Base-by-base conservation (phyloP, 1,140 invertebrate genomes). In the Rhynchophorus ferrugineus region DNA sequence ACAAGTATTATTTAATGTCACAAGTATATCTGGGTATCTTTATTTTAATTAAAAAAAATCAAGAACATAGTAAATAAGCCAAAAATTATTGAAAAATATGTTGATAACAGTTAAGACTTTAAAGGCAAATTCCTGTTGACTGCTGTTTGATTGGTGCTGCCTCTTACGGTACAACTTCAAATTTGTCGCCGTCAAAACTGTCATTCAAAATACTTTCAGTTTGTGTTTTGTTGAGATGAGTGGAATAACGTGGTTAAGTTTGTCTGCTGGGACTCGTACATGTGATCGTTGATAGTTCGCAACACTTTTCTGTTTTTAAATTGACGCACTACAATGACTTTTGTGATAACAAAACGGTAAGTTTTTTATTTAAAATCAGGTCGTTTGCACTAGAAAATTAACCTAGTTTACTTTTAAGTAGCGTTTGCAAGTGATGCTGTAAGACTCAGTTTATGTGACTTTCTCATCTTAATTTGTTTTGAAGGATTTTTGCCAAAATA, bases 211-310 rank as follows among this genome's bases (percentile, higher is more conserved):
- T 24, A 6, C 21, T 24, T 1, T 33, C 19, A 43, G 47, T 49
- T 49, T 49, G 47, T 49, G 47, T 49, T 49, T 49, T 49, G 47
- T 49, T 41, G 37, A 49, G 47, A 49, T 49, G 47, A 39, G 47
- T 49, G 47, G 2, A 22, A 37, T 49, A 39, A 41, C 47, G 47
- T 22, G 36, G 47, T 49, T 49, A 42, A n/a, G 47, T 49, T 49
- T 29, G 36, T 6, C 19, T 3, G 6, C 18, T 38, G 13, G 36
- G 16, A 49, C 42, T 49, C 47, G 47, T 37, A 49, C 47, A 49
- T 49, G 47, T 49, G 47, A 49, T 49, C 24, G 47, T 19, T 3
- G 16, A 42, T 39, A 41, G 20, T 41, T 41, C 37, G 36, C 35
- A 17, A 9, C 39, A 18, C 17, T 41, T 49, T 43, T 43, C 18